These are phyloP conservation scores for Melinaea menophilus DNA, from an alignment of 2,888 invertebrate genomes.

Conservation along the genomic window DNA sequence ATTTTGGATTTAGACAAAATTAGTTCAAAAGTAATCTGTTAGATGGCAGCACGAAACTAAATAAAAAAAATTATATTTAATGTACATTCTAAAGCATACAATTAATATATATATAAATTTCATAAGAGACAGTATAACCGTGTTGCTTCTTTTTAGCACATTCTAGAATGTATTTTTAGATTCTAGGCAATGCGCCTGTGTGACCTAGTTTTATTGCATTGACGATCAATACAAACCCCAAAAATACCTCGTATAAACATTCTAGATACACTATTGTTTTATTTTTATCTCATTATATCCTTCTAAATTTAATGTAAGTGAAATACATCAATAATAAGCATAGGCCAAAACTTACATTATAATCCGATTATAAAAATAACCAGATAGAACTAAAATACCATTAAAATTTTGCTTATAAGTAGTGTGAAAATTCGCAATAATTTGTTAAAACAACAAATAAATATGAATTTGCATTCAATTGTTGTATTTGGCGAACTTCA, in stretches of 20 bases:
- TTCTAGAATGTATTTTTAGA: constrained; percentile 9
- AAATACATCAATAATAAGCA: no score
- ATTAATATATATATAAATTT: no score
- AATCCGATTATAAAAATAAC: no score
- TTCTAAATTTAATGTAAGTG: no score
- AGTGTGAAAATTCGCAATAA: no score
- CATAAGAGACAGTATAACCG: neutral
- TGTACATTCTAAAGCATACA: no score
- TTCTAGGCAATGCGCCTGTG: constrained; percentile 23
- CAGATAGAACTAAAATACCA: no score
- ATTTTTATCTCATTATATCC: neutral
- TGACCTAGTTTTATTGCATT: constrained; percentile 32
- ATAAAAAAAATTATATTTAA: neutral
- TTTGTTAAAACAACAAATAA: no score
- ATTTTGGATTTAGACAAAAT: neutral
- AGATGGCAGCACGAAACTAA: constrained; percentile 16
- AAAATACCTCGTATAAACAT: neutral
- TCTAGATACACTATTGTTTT: neutral
- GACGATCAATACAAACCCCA: constrained; percentile 29
- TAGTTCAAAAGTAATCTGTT: neutral
- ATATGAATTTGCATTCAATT: no score
- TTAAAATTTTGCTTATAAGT: no score
- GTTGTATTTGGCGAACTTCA: no score
- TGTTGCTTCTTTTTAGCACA: constrained; percentile 14
- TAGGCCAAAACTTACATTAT: no score